A percentile compares a stretch with the other conserved stretches of the same genome.
Evolutionary conservation across 2,113 vertebrate genomes (phyloP).

Genomic region (Thermophis baileyi): DNA sequence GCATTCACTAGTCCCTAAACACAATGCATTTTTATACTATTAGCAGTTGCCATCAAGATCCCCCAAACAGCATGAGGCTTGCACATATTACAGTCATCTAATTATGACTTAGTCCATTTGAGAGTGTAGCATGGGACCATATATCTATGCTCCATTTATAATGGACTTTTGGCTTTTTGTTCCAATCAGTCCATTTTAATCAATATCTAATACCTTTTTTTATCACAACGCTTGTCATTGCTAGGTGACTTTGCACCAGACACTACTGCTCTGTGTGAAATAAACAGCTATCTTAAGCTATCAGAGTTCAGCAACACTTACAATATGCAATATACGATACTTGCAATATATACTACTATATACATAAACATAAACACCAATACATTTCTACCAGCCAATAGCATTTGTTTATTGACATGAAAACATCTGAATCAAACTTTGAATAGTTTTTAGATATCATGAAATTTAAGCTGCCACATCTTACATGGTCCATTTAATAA

Average conservation of each 20-base stretch:
- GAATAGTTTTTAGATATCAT: neutral
- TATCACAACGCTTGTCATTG: accelerated
- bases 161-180: neutral
- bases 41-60: neutral
- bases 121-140: neutral
- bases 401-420: neutral
- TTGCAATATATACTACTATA: neutral
- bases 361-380: neutral
- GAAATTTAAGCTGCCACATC: neutral
- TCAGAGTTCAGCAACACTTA: neutral
- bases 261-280: neutral
- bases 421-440: neutral
- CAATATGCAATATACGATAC: neutral
- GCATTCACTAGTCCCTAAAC: neutral
- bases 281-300: neutral
- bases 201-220: neutral
- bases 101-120: neutral
- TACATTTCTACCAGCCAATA: neutral
- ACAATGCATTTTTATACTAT: neutral
- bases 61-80: neutral
- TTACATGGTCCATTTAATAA: neutral
- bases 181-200: neutral
- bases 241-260: neutral
- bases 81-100: neutral
- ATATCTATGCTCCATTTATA: neutral